Conservation (phyloP, 2,797 vertebrate genomes). For the Anomalospiza imberbis region DNA sequence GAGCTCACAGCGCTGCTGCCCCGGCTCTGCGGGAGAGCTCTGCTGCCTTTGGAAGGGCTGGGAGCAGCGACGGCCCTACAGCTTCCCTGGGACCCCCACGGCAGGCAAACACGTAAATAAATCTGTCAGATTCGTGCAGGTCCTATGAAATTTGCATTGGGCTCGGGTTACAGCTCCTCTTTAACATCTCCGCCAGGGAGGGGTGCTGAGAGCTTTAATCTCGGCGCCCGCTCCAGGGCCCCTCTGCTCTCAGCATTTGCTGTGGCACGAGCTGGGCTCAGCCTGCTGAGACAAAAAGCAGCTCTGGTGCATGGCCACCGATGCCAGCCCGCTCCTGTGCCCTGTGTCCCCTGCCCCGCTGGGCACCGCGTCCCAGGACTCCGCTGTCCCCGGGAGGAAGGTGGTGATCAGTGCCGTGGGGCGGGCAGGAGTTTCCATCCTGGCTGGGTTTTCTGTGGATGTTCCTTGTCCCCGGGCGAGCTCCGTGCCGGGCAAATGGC, state of each 20-base stretch:
- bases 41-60: not conserved
- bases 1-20: not conserved
- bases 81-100: not conserved
- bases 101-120: not conserved
- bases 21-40: not conserved
- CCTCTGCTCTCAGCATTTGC: not conserved
- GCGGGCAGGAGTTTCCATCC: not conserved
- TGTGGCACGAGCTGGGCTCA: not conserved
- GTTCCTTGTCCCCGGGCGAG: not conserved
- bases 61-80: not conserved
- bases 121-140: not conserved
- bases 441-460: not conserved
- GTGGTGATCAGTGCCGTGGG: accelerated
- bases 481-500: accelerated
- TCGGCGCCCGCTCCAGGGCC: not conserved
- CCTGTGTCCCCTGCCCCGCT: accelerated
- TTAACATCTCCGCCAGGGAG: not conserved
- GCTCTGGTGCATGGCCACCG: not conserved
- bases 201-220: not conserved
- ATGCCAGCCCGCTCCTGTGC: not conserved
- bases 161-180: not conserved
- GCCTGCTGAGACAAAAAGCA: not conserved
- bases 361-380: accelerated
- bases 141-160: not conserved
- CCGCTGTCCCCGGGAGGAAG: accelerated